Conservation (phyloP, 2,888 invertebrate species). For the Papilio elwesi region DNA sequence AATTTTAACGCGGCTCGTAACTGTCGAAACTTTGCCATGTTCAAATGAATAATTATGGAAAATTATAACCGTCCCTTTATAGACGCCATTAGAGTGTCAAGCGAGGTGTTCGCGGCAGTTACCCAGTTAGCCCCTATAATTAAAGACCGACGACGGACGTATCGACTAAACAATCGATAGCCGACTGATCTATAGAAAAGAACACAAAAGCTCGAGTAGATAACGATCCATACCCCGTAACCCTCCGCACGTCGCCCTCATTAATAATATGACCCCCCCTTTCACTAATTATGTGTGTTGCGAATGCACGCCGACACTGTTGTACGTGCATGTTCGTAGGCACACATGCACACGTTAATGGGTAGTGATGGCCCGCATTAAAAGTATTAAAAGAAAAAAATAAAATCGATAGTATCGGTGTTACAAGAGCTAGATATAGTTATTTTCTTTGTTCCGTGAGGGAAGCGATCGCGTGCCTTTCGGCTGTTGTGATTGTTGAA, state of each 20-base stretch:
- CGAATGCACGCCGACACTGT: conserved; percentile 70
- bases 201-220: conserved; percentile 83
- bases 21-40: conserved; percentile 67
- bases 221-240: conserved; percentile 68
- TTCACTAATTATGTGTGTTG: conserved; percentile 84
- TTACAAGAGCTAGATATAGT: conserved; percentile 65
- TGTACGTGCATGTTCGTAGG: conserved; percentile 48
- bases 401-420: conserved; percentile 66
- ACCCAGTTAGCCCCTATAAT: conserved; percentile 78
- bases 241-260: conserved; percentile 69
- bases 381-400: conserved; percentile 71
- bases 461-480: conserved; percentile 65
- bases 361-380: conserved; percentile 71
- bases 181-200: conserved; percentile 74
- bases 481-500: conserved; percentile 75
- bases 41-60: conserved; percentile 76
- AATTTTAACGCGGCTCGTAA: conserved; percentile 62
- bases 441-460: conserved; percentile 71
- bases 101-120: conserved; percentile 76
- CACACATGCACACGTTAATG: conserved; percentile 56
- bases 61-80: conserved; percentile 68
- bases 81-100: conserved; percentile 76
- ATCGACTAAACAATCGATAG: conserved; percentile 82
- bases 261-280: conserved; percentile 81
- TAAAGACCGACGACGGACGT: conserved; percentile 72